Evolutionary conservation across 2,888 invertebrate species (phyloP).

Genomic region (Thumatha senex): DNA sequence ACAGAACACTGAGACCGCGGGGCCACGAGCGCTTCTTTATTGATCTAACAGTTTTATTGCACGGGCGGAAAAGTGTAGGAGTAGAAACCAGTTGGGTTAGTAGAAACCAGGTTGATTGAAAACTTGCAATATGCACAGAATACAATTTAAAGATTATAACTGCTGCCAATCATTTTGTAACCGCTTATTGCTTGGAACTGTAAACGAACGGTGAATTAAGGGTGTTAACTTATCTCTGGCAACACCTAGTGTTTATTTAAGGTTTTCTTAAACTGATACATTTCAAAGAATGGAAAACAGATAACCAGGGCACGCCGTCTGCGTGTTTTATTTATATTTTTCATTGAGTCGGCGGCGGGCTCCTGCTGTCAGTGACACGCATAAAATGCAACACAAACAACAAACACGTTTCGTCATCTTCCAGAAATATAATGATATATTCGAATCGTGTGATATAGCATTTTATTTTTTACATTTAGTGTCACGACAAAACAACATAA

Average conservation of each 20-base stretch:
- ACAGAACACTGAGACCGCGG: too few relatives aligned
- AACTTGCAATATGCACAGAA: too few relatives aligned
- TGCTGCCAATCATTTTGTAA: too few relatives aligned
- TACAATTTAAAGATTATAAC: too few relatives aligned
- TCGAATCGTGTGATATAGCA: not conserved
- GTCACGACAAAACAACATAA: constrained; percentile 18
- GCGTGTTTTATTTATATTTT: constrained; percentile 63
- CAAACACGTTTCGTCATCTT: constrained; percentile 10
- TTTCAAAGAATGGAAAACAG: constrained; percentile 59
- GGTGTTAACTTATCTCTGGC: too few relatives aligned
- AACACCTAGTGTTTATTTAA: not conserved
- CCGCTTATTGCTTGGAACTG: too few relatives aligned
- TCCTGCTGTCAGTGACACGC: constrained; percentile 31
- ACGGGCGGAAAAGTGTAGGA: not conserved
- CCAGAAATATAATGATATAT: constrained; percentile 1
- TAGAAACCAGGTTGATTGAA: too few relatives aligned
- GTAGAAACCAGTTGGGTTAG: not conserved
- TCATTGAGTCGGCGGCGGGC: constrained; percentile 51
- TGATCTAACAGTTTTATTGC: too few relatives aligned
- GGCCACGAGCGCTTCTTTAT: too few relatives aligned
- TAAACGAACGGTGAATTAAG: too few relatives aligned
- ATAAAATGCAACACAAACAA: constrained; percentile 23
- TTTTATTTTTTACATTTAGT: constrained; percentile 2
- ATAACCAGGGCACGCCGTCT: constrained; percentile 58
- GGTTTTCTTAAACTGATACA: not conserved